These are phyloP conservation scores for Antechinus flavipes DNA, from an alignment of 2,113 vertebrate species.

Conservation along the genomic window DNA sequence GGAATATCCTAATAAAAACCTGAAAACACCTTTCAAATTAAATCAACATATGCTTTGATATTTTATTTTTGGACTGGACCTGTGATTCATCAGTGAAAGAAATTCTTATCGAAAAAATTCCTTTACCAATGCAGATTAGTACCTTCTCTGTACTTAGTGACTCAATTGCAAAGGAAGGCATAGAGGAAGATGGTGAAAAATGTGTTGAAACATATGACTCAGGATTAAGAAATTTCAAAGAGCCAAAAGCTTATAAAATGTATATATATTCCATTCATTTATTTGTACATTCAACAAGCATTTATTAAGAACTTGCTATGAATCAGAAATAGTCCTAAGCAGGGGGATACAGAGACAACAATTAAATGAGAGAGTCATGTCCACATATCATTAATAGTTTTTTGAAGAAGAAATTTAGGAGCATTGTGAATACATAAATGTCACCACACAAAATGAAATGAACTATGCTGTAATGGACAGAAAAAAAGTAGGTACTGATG, in stretches of 20 bases:
- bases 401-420: background rate
- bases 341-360: background rate
- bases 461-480: background rate
- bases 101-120: background rate
- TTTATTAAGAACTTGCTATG: background rate
- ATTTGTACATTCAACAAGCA: background rate
- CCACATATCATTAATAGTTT: background rate
- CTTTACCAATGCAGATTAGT: background rate
- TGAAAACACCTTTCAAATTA: background rate
- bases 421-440: background rate
- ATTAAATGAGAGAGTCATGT: background rate
- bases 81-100: background rate
- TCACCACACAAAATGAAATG: background rate
- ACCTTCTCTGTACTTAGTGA: background rate
- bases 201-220: background rate
- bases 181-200: background rate
- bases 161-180: background rate
- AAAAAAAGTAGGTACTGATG: background rate
- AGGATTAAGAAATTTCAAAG: background rate
- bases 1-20: background rate
- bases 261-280: background rate
- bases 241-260: background rate
- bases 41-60: background rate
- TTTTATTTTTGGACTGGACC: background rate
- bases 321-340: background rate